Conservation (phyloP, 2,113 vertebrate genomes). For the Limanda limanda region DNA sequence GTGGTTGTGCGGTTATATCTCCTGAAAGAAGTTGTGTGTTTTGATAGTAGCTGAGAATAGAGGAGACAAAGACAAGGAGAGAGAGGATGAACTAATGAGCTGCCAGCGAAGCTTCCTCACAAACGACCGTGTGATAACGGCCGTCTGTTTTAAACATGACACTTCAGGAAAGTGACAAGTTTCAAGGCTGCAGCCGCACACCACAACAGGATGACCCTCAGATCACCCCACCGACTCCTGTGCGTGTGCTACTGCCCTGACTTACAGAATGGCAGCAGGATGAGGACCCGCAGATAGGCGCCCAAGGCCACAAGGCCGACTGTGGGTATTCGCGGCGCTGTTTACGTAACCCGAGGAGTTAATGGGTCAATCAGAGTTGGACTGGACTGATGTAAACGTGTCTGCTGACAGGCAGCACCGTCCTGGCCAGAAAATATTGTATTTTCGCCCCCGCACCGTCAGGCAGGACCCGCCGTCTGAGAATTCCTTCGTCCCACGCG, state of each 20-base stretch:
- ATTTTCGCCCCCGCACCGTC: conserved; percentile 43
- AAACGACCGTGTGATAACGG: conserved; percentile 68
- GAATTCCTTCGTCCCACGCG: conserved; percentile 58
- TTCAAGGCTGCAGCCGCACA: conserved; percentile 78
- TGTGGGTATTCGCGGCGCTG: conserved; percentile 1
- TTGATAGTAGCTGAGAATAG: background rate
- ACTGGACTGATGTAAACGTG: conserved; percentile 69
- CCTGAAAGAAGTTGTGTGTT: background rate
- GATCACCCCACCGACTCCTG: conserved; percentile 62
- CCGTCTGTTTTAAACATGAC: conserved; percentile 71
- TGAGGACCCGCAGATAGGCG: conserved; percentile 56
- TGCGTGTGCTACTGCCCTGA: conserved; percentile 65
- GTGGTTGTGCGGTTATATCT: background rate
- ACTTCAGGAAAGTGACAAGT: conserved; percentile 73
- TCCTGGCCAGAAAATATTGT: conserved; percentile 52
- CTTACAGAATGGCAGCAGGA: conserved; percentile 75
- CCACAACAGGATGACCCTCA: conserved; percentile 83
- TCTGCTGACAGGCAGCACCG: conserved; percentile 54
- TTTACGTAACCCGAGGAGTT: conserved; percentile 67
- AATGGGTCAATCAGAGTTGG: conserved; percentile 66
- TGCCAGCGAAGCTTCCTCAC: conserved; percentile 63
- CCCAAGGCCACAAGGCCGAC: conserved; percentile 23
- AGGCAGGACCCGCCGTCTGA: conserved; percentile 57
- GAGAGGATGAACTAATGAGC: conserved; percentile 59
- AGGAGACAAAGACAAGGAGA: background rate